phyloP scores from a whole-genome alignment of 2,888 invertebrate species.

The Pristionchus japonicus region DNA sequence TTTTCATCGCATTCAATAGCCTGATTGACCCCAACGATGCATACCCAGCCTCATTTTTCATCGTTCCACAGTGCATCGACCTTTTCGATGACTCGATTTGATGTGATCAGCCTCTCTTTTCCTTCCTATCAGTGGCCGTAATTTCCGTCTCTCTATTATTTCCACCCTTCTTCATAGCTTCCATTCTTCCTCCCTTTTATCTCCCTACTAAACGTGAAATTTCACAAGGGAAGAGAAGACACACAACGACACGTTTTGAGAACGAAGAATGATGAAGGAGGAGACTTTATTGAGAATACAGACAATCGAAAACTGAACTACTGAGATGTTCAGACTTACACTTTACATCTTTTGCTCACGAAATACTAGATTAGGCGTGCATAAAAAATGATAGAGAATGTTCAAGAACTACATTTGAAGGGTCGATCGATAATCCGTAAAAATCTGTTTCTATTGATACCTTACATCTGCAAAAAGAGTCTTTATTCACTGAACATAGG shows the following conservation, averaged over 20 bases:
- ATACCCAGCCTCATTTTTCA: not conserved
- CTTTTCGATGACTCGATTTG: not conserved
- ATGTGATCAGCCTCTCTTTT: not conserved
- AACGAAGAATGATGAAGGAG: not conserved
- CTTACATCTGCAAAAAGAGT: too few relatives aligned
- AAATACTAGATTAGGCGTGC: too few relatives aligned
- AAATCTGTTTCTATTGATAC: too few relatives aligned
- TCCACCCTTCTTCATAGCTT: not conserved
- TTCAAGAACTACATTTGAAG: too few relatives aligned
- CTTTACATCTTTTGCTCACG: too few relatives aligned
- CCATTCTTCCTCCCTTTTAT: slow-evolving; percentile 7
- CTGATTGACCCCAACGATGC: not conserved
- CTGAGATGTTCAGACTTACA: too few relatives aligned
- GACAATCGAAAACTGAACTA: too few relatives aligned
- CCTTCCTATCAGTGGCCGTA: slow-evolving; percentile 8
- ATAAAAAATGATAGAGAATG: too few relatives aligned
- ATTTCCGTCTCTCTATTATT: slow-evolving; percentile 8
- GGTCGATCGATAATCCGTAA: too few relatives aligned
- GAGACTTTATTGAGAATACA: too few relatives aligned
- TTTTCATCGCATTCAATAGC: not conserved
- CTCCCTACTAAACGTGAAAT: not conserved
- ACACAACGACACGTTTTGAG: not conserved
- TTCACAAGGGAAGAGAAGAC: not conserved
- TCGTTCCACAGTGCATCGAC: not conserved
- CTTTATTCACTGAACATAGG: too few relatives aligned